Evolutionary conservation across 2,888 invertebrate species (phyloP), one percentile per base, ranked within the genome.

Genomic region (Malthinus seriepunctatus): DNA sequence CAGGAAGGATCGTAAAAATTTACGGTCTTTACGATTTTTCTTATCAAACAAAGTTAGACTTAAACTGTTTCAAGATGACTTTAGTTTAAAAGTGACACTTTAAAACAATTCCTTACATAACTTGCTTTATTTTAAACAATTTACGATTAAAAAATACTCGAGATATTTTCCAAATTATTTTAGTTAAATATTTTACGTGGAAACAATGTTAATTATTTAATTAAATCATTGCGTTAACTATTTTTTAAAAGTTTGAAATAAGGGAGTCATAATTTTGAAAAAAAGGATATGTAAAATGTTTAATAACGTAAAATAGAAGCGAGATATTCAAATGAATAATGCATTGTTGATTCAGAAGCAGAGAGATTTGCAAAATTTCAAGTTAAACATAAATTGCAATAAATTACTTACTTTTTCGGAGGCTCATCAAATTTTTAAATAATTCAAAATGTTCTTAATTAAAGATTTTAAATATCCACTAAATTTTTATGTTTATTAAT

Each of bases 291-390:
- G 23, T 38, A 53, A 54, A 56, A 53, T 56, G 53, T 61, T 53
- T 61, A 56, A 61, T 61, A 56, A 61, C 45, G 23, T 48, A 50
- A 56, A 50, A 48, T 44, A 52, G 53, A 55, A 49, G 51, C 52
- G 55, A 62, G 57, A 62, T 53, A 49, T 53, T 38, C 48, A 42
- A 49, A 62, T 64, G 64, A 64, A 64, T 64, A 62, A 64, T 64
- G 62, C 62, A 64, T 64, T 62, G 64, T 64, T 64, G 64, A 64
- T 60, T 63, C 63, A 63, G 57, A 60, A 42, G 54, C 54, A 46
- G 52, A 58, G 53, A 62, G 62, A 62, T 51, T 62, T 58, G 62
- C 62, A 57, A 58, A 23, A 54, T 54, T 57, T 54, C 50, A 49
- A 52, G 57, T 54, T 61, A 35, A 45, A 57, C 61, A 54, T 57